Percentiles rank a stretch among this genome's conserved stretches.
phyloP scores from a whole-genome alignment of 1,140 invertebrate species.

The Polyergus mexicanus region DNA sequence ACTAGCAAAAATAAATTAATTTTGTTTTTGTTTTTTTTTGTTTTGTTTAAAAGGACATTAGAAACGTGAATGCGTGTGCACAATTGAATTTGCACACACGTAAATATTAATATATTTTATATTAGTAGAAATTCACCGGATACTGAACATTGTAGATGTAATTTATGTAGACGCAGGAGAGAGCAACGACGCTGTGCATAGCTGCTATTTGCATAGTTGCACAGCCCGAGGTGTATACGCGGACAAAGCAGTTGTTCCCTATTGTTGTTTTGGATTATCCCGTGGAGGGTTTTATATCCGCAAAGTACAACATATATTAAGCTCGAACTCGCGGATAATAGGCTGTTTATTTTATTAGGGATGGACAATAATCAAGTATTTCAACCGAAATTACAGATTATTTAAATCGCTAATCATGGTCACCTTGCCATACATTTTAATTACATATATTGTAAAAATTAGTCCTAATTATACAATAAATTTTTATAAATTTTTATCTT shows the following conservation, averaged over 20 bases:
- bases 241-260: constrained; percentile 72
- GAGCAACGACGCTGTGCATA: constrained; percentile 13
- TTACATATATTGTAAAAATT: background rate
- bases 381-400: constrained; percentile 37
- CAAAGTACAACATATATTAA: constrained; percentile 79
- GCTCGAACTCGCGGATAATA: constrained; percentile 74
- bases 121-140: background rate
- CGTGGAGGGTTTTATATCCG: constrained; percentile 67
- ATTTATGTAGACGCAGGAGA: constrained; percentile 75
- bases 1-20: background rate
- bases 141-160: constrained; percentile 31
- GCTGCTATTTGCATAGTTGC: constrained; percentile 76
- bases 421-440: background rate
- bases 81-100: background rate
- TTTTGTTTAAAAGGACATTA: background rate
- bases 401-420: background rate
- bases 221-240: constrained; percentile 70
- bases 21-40: no score
- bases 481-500: background rate
- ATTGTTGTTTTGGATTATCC: constrained; percentile 83
- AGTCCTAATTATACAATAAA: background rate
- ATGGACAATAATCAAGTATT: constrained; percentile 54
- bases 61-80: background rate
- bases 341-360: constrained; percentile 83
- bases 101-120: background rate